Evolutionary conservation across 2,113 vertebrate species (phyloP).

Genomic region (Melanerpes aurifrons): DNA sequence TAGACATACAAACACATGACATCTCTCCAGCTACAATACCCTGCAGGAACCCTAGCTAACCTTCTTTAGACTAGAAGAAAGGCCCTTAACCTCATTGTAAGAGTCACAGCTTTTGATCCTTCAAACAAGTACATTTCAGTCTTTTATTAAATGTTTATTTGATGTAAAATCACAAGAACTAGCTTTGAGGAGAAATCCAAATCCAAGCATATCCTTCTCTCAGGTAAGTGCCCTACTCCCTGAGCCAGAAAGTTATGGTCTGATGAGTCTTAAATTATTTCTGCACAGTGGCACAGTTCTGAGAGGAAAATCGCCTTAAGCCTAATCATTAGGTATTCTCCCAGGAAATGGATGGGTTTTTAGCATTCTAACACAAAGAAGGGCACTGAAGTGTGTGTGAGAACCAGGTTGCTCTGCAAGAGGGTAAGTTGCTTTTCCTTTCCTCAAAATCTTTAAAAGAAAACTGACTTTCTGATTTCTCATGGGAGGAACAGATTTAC

Average conservation of each 20-base stretch:
- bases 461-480: neutral
- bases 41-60: neutral
- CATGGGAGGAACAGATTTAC: neutral
- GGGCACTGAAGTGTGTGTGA: neutral
- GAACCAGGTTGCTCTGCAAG: neutral
- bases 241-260: conserved; percentile 2
- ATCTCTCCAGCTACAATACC: neutral
- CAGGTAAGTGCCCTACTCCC: neutral
- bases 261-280: conserved; percentile 31
- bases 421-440: neutral
- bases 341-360: neutral
- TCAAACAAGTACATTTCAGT: neutral
- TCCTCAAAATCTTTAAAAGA: neutral
- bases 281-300: conserved; percentile 1
- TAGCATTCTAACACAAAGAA: neutral
- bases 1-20: neutral
- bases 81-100: neutral
- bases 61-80: neutral
- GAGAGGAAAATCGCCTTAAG: neutral
- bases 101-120: neutral
- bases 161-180: neutral
- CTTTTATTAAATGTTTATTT: neutral
- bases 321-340: neutral
- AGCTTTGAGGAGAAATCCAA: neutral
- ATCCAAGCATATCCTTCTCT: neutral